Evolutionary conservation across 1,140 invertebrate species (phyloP).

Genomic region (Neotoxoptera formosana): DNA sequence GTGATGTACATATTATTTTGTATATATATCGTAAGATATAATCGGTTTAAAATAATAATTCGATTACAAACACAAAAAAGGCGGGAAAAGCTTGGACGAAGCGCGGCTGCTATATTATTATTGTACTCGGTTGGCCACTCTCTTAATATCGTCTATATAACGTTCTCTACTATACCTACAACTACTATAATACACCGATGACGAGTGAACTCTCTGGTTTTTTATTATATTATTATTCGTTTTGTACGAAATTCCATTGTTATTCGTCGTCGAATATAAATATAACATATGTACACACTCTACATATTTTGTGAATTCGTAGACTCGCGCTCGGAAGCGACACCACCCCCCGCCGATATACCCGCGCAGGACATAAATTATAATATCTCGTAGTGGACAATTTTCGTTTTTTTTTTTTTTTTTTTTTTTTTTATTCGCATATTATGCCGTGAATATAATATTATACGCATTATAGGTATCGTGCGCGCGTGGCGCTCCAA

Average conservation of each 20-base stretch:
- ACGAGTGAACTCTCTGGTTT: background rate
- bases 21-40: too few species aligned
- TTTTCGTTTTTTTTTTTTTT: background rate
- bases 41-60: too few species aligned
- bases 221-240: background rate
- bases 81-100: too few species aligned
- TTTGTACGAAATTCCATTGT: background rate
- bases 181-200: too few species aligned
- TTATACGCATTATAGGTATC: too few species aligned
- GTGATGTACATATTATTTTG: too few species aligned
- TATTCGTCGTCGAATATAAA: background rate
- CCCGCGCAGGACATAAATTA: background rate
- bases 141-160: too few species aligned
- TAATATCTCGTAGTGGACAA: background rate
- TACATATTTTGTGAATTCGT: constrained; percentile 23
- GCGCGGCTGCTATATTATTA: too few species aligned
- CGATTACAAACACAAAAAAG: too few species aligned
- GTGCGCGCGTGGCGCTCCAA: background rate
- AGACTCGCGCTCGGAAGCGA: background rate
- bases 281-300: background rate
- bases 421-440: too few species aligned
- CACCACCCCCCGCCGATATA: background rate
- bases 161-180: too few species aligned
- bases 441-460: background rate
- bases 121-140: too few species aligned